phyloP scores from a whole-genome alignment of 2,113 vertebrate genomes.

The Corythornis madagascariensis region DNA sequence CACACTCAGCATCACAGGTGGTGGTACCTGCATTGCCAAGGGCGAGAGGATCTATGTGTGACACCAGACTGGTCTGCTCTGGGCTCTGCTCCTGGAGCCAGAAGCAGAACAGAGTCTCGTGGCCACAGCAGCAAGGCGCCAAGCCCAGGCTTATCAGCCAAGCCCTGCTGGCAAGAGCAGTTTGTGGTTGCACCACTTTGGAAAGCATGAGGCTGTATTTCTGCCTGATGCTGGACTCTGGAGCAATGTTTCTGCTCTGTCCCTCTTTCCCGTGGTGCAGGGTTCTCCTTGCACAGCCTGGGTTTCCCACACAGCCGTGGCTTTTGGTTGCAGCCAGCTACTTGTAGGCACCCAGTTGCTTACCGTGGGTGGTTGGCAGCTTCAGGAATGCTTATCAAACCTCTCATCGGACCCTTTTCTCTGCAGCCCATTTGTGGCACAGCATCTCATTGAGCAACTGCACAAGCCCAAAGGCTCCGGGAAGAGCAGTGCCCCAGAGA shows the following conservation, averaged over 20 bases:
- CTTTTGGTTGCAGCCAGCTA: background rate
- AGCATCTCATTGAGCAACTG: background rate
- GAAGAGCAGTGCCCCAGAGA: background rate
- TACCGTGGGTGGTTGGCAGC: background rate
- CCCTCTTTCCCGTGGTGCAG: accelerated
- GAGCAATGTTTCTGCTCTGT: background rate
- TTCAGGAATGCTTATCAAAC: background rate
- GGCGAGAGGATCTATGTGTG: background rate
- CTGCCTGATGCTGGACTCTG: background rate
- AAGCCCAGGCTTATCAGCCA: background rate
- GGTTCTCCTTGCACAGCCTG: background rate
- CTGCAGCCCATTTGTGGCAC: background rate
- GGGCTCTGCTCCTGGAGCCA: background rate
- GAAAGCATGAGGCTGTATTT: background rate
- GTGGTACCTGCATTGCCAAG: background rate
- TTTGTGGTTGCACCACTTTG: background rate
- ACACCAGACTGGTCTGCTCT: background rate
- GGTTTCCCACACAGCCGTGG: background rate
- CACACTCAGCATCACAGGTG: accelerated
- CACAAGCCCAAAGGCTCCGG: background rate
- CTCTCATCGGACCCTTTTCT: background rate
- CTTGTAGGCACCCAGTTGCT: accelerated
- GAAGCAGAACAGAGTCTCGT: background rate
- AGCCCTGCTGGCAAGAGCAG: background rate
- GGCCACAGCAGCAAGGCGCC: background rate